A percentile compares a stretch with the other conserved stretches of the same genome.
phyloP scores from a whole-genome alignment of 2,113 vertebrate species.

The Barnardius zonarius region DNA sequence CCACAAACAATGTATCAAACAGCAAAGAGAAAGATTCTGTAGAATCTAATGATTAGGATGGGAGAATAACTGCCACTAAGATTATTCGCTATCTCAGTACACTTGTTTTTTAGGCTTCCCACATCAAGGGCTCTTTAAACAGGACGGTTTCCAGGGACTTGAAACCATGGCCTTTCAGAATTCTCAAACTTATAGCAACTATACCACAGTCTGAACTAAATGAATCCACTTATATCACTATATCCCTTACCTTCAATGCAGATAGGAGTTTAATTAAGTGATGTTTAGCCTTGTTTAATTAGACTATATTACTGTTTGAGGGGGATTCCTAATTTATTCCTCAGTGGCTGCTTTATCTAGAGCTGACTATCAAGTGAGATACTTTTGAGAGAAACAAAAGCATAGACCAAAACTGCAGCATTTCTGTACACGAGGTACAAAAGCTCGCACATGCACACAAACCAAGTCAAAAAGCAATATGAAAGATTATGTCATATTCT shows the following conservation, averaged over 20 bases:
- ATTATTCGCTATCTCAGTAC: not conserved
- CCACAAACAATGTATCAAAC: not conserved
- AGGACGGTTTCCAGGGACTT: not conserved
- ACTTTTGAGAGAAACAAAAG: not conserved
- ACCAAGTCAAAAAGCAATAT: not conserved
- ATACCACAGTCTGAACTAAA: not conserved
- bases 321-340: slow-evolving; percentile 7
- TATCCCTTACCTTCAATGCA: not conserved
- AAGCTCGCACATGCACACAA: not conserved
- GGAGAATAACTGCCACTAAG: not conserved
- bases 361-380: fast-evolving
- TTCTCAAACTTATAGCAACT: not conserved
- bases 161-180: not conserved
- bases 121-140: not conserved
- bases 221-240: not conserved
- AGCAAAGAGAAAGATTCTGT: not conserved
- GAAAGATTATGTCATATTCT: not conserved
- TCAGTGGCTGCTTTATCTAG: not conserved
- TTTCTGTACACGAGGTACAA: not conserved
- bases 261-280: not conserved
- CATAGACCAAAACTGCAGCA: not conserved
- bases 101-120: not conserved
- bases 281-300: slow-evolving; percentile 2
- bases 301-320: not conserved
- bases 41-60: not conserved